Conservation (phyloP, 2,797 vertebrate genomes). For the Zenarchopterus dispar region DNA sequence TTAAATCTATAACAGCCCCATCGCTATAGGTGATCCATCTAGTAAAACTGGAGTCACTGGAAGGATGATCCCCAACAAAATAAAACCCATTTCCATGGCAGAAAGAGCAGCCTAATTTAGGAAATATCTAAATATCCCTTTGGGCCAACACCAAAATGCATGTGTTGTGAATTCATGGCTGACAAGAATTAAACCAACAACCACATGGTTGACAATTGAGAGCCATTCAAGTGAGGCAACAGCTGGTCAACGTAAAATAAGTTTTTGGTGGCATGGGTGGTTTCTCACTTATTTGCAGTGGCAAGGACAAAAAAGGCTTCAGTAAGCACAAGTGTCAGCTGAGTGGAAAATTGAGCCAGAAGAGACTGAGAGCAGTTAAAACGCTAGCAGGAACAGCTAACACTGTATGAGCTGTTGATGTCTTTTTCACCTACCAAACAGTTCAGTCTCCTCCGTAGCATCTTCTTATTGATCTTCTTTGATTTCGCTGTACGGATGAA, state of each 20-base stretch:
- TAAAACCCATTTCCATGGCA: no score
- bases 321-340: background rate
- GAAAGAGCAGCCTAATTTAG: no score
- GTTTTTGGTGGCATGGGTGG: slow-evolving; percentile 2
- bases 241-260: slow-evolving; percentile 29
- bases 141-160: no score
- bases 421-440: slow-evolving; percentile 76
- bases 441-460: slow-evolving; percentile 82
- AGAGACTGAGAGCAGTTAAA: slow-evolving; percentile 5
- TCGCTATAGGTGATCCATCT: no score
- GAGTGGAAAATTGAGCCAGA: no score
- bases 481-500: slow-evolving; percentile 53
- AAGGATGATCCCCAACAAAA: no score
- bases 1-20: no score
- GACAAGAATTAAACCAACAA: slow-evolving; percentile 35
- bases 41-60: no score
- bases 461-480: slow-evolving; percentile 66
- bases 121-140: no score
- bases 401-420: slow-evolving; percentile 21
- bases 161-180: no score
- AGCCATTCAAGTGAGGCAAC: slow-evolving; percentile 21
- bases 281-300: background rate
- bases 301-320: background rate
- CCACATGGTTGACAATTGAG: slow-evolving; percentile 12
- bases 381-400: slow-evolving; percentile 44